Evolutionary conservation across 2,113 vertebrate genomes (phyloP).

Genomic region (Girardinichthys multiradiatus): DNA sequence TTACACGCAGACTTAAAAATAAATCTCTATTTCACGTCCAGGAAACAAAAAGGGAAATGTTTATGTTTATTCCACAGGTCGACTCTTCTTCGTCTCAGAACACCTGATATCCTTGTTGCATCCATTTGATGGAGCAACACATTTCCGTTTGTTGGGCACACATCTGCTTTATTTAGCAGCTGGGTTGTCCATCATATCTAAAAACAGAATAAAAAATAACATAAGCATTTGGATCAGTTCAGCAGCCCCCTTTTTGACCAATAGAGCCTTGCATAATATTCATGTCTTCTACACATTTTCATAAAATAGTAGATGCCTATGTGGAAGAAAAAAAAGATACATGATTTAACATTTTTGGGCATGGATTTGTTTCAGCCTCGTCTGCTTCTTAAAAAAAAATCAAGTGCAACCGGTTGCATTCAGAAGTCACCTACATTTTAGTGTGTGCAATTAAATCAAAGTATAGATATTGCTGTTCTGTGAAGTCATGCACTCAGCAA

Average conservation of each 20-base stretch:
- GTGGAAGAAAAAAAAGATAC: too few relatives aligned
- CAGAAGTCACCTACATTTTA: too few relatives aligned
- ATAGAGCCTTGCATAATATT: background rate
- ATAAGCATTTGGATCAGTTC: background rate
- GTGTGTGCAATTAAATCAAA: too few relatives aligned
- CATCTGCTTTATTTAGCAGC: conserved; percentile 38
- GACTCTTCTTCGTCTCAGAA: conserved; percentile 4
- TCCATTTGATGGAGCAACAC: conserved; percentile 21
- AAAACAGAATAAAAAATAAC: conserved; percentile 12
- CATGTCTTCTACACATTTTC: background rate
- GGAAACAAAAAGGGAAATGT: background rate
- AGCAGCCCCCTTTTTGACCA: too few relatives aligned
- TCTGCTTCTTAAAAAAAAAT: too few relatives aligned
- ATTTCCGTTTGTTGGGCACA: background rate
- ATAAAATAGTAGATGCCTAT: background rate
- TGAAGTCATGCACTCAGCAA: too few relatives aligned
- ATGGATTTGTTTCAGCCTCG: too few relatives aligned
- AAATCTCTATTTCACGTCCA: conserved; percentile 4
- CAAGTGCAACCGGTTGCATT: too few relatives aligned
- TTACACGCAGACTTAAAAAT: background rate
- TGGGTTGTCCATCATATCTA: conserved; percentile 64
- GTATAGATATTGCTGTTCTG: background rate
- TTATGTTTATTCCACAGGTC: conserved; percentile 22
- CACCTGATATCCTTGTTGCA: conserved; percentile 41
- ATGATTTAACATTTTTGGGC: too few relatives aligned